Evolutionary conservation across 2,888 invertebrate genomes (phyloP).

Genomic region (Anaspis maculata): DNA sequence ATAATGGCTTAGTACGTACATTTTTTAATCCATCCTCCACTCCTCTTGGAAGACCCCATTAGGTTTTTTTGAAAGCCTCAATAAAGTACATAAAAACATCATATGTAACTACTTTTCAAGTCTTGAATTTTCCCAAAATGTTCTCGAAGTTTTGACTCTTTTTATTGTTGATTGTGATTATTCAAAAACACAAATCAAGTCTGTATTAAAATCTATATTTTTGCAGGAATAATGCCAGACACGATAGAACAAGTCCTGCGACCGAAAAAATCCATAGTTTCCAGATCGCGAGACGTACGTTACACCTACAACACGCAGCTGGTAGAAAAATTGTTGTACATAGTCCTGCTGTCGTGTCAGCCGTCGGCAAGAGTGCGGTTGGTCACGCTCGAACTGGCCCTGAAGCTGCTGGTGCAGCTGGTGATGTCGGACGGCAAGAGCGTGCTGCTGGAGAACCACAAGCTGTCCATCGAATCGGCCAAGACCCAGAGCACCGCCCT

Average conservation of each 20-base stretch:
- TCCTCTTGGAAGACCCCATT: too few relatives aligned
- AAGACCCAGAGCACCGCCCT: slow-evolving; percentile 75
- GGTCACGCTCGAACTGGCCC: slow-evolving; percentile 83
- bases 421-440: slow-evolving; percentile 50
- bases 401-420: slow-evolving; percentile 69
- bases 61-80: too few relatives aligned
- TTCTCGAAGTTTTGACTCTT: too few relatives aligned
- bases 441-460: slow-evolving; percentile 58
- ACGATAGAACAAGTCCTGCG: slow-evolving; percentile 70
- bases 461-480: slow-evolving; percentile 60
- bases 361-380: slow-evolving; percentile 85
- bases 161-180: too few relatives aligned
- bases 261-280: slow-evolving; percentile 42
- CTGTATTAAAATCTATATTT: too few relatives aligned
- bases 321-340: slow-evolving; percentile 74
- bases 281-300: slow-evolving; percentile 35
- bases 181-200: too few relatives aligned
- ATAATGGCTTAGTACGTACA: too few relatives aligned
- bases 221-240: slow-evolving; percentile 72
- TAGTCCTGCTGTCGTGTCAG: slow-evolving; percentile 78
- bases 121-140: too few relatives aligned
- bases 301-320: slow-evolving; percentile 71
- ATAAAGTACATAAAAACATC: too few relatives aligned
- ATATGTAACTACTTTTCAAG: too few relatives aligned
- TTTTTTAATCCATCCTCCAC: too few relatives aligned